These are phyloP conservation scores for Zeus faber DNA, from an alignment of 2,113 vertebrate species.

Conservation along the genomic window DNA sequence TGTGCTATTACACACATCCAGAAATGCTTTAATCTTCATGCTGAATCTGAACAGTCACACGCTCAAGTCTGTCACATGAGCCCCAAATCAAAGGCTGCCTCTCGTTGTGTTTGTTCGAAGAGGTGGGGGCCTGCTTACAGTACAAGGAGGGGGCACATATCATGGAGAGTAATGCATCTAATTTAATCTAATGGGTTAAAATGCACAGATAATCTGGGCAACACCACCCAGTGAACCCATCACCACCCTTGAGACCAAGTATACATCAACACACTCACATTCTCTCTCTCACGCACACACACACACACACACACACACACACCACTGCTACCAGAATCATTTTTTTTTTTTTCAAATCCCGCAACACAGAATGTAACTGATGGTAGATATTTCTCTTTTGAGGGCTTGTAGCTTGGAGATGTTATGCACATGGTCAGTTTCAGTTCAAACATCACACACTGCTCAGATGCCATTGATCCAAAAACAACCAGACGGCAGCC, in stretches of 20 bases:
- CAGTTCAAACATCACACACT: too few relatives aligned
- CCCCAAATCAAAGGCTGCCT: slow-evolving; percentile 9
- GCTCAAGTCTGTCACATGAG: slow-evolving; percentile 31
- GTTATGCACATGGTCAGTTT: too few relatives aligned
- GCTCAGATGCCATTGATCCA: too few relatives aligned
- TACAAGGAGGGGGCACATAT: not conserved
- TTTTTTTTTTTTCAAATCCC: not conserved
- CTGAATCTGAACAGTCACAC: too few relatives aligned
- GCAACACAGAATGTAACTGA: too few relatives aligned
- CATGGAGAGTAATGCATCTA: slow-evolving; percentile 22
- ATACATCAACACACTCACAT: too few relatives aligned
- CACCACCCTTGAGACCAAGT: slow-evolving; percentile 13
- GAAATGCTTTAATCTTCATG: slow-evolving; percentile 53
- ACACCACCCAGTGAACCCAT: slow-evolving; percentile 16
- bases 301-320: too few relatives aligned
- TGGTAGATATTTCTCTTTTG: too few relatives aligned
- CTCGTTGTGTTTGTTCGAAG: slow-evolving; percentile 22
- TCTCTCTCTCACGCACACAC: too few relatives aligned
- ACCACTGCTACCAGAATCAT: not conserved
- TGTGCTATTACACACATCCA: slow-evolving; percentile 46
- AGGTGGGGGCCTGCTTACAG: slow-evolving; percentile 29
- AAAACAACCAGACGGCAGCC: too few relatives aligned
- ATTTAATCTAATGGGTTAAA: slow-evolving; percentile 25
- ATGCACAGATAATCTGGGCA: slow-evolving; percentile 15
- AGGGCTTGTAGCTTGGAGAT: too few relatives aligned